phyloP scores from a whole-genome alignment of 2,797 vertebrate genomes.

The Chrysocyon brachyurus region DNA sequence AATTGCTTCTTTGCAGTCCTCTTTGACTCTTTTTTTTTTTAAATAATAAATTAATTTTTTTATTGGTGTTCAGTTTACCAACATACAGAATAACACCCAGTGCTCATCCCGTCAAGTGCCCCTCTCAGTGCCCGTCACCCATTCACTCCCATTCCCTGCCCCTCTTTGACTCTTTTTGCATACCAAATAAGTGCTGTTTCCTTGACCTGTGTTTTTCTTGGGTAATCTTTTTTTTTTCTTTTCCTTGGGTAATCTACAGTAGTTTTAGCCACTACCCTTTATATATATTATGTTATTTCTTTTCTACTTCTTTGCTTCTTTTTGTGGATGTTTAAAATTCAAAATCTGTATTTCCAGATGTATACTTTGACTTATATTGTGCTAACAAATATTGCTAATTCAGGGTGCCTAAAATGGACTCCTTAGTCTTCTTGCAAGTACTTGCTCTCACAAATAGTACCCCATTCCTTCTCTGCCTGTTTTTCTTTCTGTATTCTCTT shows the following conservation, averaged over 20 bases:
- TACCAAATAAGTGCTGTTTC: background rate
- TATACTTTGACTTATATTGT: constrained; percentile 22
- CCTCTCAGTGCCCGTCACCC: no score
- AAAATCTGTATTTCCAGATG: constrained; percentile 7
- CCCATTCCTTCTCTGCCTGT: background rate
- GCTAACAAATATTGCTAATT: background rate
- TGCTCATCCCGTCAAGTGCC: no score
- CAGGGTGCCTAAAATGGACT: background rate
- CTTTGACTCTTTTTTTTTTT: background rate
- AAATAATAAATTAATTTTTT: no score
- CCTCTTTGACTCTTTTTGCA: background rate
- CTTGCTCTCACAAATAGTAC: background rate
- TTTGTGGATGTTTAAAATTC: constrained; percentile 45
- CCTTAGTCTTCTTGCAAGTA: background rate
- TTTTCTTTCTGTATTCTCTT: constrained; percentile 16
- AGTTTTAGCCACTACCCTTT: constrained; percentile 1
- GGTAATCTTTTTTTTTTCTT: background rate
- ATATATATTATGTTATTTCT: background rate
- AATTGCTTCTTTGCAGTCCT: constrained; percentile 17
- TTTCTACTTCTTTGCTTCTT: constrained; percentile 21
- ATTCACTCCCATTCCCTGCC: no score
- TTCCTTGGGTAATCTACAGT: background rate
- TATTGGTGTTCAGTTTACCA: no score
- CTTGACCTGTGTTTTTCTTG: background rate
- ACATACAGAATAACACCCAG: no score